Percentiles rank a stretch among this genome's conserved stretches.
Evolutionary conservation across 2,113 vertebrate species (phyloP).

Genomic region (Charina bottae): DNA sequence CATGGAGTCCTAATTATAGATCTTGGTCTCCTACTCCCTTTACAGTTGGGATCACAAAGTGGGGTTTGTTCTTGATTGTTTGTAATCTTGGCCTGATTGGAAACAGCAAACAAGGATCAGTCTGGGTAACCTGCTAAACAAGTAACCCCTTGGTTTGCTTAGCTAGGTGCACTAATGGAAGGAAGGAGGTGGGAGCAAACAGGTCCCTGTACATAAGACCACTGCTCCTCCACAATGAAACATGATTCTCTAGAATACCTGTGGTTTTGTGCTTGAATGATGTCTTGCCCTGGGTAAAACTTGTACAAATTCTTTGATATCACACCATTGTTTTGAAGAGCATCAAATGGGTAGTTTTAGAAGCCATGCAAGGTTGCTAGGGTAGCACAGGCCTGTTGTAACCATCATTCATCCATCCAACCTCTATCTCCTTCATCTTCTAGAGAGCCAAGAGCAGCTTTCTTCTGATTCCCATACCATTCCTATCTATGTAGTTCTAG

Average conservation of each 20-base stretch:
- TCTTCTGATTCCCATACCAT: background rate
- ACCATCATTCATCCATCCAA: no score
- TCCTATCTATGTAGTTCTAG: no score
- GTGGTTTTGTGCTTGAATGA: background rate
- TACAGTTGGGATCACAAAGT: background rate
- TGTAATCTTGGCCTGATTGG: background rate
- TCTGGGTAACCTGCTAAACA: background rate
- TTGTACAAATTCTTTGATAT: background rate
- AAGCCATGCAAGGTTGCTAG: background rate
- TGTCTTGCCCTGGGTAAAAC: background rate
- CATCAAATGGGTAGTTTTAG: background rate
- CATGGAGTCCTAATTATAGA: background rate
- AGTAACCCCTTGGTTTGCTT: background rate
- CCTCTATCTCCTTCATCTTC: background rate
- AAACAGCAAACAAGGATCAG: background rate
- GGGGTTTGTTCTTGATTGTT: background rate
- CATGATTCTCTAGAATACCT: background rate
- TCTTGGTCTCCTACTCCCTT: background rate
- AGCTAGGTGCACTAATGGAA: background rate
- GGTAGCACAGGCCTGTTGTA: background rate
- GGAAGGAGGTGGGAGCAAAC: background rate
- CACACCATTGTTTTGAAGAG: background rate
- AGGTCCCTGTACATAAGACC: background rate
- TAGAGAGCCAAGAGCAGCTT: background rate
- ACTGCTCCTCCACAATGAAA: background rate